Base-by-base conservation (phyloP, 2,113 vertebrate species). In the Mobula hypostoma region DNA sequence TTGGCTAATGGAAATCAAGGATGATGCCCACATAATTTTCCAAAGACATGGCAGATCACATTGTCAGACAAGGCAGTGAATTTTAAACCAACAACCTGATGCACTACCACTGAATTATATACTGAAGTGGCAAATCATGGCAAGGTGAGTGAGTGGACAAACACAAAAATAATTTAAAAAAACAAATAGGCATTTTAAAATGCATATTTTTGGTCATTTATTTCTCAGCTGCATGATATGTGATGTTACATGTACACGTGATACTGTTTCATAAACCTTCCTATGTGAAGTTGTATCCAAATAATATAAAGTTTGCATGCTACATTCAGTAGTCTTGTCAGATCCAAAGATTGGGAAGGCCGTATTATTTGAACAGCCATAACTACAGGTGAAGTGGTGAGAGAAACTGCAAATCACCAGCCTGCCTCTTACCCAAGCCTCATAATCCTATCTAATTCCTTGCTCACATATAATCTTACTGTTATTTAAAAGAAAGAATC, bases 341-440 rank as follows among this genome's bases (percentile, higher is more conserved):
- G 85, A 90, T 32, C 58, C 66, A 68, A 66, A 90, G n/a, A 17
- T 29, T 66, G 14, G n/a, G 61, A 90, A 66, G 61, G 63, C 66
- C 32, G 66, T 90, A 61, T 66, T 90, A 63, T 90, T 90, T 90
- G 61, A 90, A 14, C 17, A 90, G n/a, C 85, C 61, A 90, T 68
- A 63, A 88, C 63, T 88, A 63, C n/a, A 88, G 83, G 19, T 29
- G 29, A 9, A 79, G 29, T 36, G 77, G 11, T 36, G 32, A 36
- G 77, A 17, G 77, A 79, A 79, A 36, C 12, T 32, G 61, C 29
- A 90, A 32, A n/a, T 36, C 29, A 68, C 58, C 12, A 74, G 15
- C 72, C 4, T 21, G 72, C 17, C 15, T 90, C 63, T 90, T n/a
- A 66, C n/a, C 56, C 83, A 63, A 58, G 85, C 66, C 29, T 32